Conservation (phyloP, 2,797 vertebrate species). For the Typhlichthys subterraneus region DNA sequence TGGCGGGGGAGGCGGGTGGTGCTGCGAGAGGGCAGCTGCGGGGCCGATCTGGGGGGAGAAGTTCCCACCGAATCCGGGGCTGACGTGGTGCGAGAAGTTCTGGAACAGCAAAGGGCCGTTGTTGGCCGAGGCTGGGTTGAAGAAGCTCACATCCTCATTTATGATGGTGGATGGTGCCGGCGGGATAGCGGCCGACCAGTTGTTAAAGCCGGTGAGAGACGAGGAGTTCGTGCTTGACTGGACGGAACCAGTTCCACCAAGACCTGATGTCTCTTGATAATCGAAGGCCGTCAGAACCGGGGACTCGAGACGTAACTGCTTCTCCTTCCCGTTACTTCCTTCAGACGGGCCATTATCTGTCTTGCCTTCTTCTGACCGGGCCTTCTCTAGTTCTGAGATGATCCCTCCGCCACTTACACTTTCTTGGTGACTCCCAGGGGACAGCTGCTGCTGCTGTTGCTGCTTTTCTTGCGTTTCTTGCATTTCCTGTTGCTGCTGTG, state of each 20-base stretch:
- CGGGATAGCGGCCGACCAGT: constrained; percentile 97
- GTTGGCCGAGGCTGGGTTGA: constrained; percentile 96
- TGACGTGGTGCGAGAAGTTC: constrained; percentile 98
- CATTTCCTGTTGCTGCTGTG: constrained; percentile 92
- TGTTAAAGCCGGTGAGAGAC: constrained; percentile 95
- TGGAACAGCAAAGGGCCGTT: constrained; percentile 97
- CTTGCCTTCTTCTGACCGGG: constrained; percentile 89
- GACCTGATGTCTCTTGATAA: constrained; percentile 94
- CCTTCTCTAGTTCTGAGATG: constrained; percentile 94
- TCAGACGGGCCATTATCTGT: constrained; percentile 87
- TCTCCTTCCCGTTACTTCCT: constrained; percentile 90
- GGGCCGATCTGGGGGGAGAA: constrained; percentile 98
- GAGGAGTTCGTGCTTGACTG: constrained; percentile 91
- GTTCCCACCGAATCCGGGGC: constrained; percentile 95
- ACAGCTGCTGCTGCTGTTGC: constrained; percentile 88
- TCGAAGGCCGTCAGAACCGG: constrained; percentile 95
- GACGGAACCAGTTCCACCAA: constrained; percentile 87
- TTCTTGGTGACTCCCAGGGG: constrained; percentile 91
- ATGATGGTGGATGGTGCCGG: constrained; percentile 95
- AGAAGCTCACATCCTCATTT: constrained; percentile 97
- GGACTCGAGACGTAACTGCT: constrained; percentile 95
- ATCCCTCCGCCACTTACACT: constrained; percentile 80
- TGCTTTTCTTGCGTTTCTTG: constrained; percentile 95
- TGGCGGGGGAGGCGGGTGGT: constrained; percentile 88
- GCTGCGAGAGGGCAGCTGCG: constrained; percentile 88